These are phyloP conservation scores for Andrena bucephala DNA, from an alignment of 2,888 invertebrate species.

Conservation along the genomic window DNA sequence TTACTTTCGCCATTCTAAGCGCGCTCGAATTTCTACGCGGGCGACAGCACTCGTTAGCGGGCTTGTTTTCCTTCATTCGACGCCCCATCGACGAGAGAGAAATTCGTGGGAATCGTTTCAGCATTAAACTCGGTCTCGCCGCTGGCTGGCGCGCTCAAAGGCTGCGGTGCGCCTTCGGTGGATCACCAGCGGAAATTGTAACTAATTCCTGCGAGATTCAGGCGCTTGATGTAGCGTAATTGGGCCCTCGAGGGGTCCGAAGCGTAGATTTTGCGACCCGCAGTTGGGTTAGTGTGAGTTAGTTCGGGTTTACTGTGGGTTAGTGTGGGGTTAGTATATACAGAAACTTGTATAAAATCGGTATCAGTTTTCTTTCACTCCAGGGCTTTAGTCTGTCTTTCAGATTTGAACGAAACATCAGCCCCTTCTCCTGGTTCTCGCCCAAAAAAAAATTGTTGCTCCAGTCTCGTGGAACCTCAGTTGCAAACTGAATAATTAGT, in stretches of 20 bases:
- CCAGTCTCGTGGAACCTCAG: background rate
- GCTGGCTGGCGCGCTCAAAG: background rate
- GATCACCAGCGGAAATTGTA: background rate
- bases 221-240: background rate
- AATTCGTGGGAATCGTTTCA: conserved; percentile 48
- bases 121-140: conserved; percentile 1
- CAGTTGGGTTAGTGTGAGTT: too few relatives aligned
- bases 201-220: background rate
- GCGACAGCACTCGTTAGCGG: conserved; percentile 13
- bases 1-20: conserved; percentile 54
- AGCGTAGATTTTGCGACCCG: too few relatives aligned
- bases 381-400: background rate
- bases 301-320: too few relatives aligned
- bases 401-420: background rate
- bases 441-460: background rate
- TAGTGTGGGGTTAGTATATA: too few relatives aligned
- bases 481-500: conserved; percentile 5
- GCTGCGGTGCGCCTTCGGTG: background rate
- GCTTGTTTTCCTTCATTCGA: conserved; percentile 28
- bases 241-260: too few relatives aligned
- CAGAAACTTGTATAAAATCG: too few relatives aligned
- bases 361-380: background rate
- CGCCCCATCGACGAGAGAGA: conserved; percentile 41
- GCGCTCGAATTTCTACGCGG: conserved; percentile 49
- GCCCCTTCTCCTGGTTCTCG: too few relatives aligned